phyloP scores from a whole-genome alignment of 2,113 vertebrate genomes.

The Fregata magnificens region DNA sequence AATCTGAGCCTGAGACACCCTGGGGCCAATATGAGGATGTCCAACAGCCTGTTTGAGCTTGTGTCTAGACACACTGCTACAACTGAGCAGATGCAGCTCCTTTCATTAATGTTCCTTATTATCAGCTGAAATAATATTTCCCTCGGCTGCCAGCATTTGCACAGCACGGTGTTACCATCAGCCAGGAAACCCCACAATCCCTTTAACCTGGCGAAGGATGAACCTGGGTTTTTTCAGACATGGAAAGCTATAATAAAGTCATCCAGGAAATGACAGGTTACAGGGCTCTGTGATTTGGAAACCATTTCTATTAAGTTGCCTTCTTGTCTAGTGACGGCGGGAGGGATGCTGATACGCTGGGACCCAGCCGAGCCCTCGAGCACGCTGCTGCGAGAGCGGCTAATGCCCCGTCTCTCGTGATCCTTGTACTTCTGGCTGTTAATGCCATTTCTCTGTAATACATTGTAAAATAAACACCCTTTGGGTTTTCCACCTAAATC shows the following conservation, averaged over 20 bases:
- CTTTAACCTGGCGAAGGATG: conserved; percentile 20
- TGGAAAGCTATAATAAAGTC: conserved; percentile 72
- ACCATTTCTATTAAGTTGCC: conserved; percentile 71
- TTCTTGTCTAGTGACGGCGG: conserved; percentile 47
- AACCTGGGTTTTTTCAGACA: neutral
- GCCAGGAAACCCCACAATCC: conserved; percentile 37
- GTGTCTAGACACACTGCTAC: neutral
- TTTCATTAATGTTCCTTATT: conserved; percentile 13
- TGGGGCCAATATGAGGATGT: neutral
- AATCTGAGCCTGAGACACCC: neutral
- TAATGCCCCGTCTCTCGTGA: conserved; percentile 55
- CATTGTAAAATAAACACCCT: conserved; percentile 47
- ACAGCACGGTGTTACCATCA: neutral
- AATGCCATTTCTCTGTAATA: conserved; percentile 11
- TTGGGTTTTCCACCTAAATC: conserved; percentile 53
- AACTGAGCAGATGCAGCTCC: neutral
- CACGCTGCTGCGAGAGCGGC: conserved; percentile 55
- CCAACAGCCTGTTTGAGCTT: neutral
- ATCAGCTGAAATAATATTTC: conserved; percentile 27
- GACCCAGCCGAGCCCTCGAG: conserved; percentile 42
- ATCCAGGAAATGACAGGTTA: conserved; percentile 78
- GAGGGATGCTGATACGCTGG: conserved; percentile 33
- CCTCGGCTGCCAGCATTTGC: neutral
- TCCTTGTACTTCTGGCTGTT: conserved; percentile 52
- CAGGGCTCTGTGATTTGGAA: conserved; percentile 70